Evolutionary conservation across 2,113 vertebrate genomes (phyloP).

Genomic region (Taxidea taxus): DNA sequence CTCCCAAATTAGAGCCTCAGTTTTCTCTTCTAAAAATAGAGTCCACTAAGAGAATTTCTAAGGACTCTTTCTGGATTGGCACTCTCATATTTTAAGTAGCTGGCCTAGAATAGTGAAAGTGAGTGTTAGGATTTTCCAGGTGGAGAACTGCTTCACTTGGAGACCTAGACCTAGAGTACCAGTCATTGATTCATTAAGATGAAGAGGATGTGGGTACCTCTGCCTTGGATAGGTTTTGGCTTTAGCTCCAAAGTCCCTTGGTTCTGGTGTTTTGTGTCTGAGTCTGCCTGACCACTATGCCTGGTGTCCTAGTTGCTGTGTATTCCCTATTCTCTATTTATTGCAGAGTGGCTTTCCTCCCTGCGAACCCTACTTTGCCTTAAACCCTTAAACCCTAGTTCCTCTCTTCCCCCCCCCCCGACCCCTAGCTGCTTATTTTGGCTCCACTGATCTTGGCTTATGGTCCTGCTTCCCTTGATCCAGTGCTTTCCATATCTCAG

Average conservation of each 20-base stretch:
- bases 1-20: not conserved
- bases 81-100: not conserved
- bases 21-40: not conserved
- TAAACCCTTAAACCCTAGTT: constrained; percentile 53
- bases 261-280: constrained; percentile 14
- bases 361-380: not conserved
- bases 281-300: not conserved
- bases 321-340: constrained; percentile 22
- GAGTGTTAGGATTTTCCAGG: not conserved
- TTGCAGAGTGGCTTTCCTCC: constrained; percentile 32
- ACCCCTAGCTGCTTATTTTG: constrained; percentile 49
- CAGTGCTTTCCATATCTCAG: constrained; percentile 33
- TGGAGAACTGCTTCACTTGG: not conserved
- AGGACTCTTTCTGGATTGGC: not conserved
- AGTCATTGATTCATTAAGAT: constrained; percentile 1
- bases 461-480: constrained; percentile 44
- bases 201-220: not conserved
- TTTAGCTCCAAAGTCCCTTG: not conserved
- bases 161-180: not conserved
- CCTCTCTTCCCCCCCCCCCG: not conserved
- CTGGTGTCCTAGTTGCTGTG: not conserved
- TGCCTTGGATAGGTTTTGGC: not conserved
- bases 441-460: constrained; percentile 55
- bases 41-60: not conserved
- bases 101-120: not conserved